These are phyloP conservation scores for Rhea americana DNA, from an alignment of 2,113 vertebrate genomes.

Conservation along the genomic window DNA sequence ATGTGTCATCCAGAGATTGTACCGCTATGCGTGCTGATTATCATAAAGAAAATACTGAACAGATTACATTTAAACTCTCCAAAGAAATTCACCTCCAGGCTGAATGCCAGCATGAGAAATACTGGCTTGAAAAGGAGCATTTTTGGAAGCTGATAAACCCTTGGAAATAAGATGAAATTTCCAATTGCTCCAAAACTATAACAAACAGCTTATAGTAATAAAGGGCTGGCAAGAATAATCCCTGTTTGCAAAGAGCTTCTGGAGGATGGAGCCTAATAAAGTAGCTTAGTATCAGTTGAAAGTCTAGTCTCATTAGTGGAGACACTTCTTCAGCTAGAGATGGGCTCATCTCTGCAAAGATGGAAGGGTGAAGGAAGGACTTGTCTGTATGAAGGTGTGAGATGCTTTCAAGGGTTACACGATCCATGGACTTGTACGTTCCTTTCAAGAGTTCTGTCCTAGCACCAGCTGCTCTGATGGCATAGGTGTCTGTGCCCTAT, in stretches of 20 bases:
- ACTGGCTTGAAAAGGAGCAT: not conserved
- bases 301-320: not conserved
- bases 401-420: not conserved
- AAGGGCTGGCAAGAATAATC: slow-evolving; percentile 17
- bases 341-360: not conserved
- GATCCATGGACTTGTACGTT: not conserved
- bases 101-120: not conserved
- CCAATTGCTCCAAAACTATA: not conserved
- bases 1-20: not conserved
- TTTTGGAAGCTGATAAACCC: slow-evolving; percentile 36
- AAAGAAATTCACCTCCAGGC: slow-evolving; percentile 28
- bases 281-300: not conserved
- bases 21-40: not conserved
- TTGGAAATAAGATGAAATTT: slow-evolving; percentile 15
- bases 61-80: not conserved
- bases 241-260: not conserved
- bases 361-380: not conserved
- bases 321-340: not conserved
- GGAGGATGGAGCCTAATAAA: not conserved
- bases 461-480: not conserved
- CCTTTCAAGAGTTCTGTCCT: not conserved
- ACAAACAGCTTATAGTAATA: slow-evolving; percentile 26
- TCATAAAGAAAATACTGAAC: slow-evolving; percentile 4
- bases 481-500: not conserved
- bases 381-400: not conserved